Conservation (phyloP, 2,797 vertebrate species). For the Oophaga sylvatica region DNA sequence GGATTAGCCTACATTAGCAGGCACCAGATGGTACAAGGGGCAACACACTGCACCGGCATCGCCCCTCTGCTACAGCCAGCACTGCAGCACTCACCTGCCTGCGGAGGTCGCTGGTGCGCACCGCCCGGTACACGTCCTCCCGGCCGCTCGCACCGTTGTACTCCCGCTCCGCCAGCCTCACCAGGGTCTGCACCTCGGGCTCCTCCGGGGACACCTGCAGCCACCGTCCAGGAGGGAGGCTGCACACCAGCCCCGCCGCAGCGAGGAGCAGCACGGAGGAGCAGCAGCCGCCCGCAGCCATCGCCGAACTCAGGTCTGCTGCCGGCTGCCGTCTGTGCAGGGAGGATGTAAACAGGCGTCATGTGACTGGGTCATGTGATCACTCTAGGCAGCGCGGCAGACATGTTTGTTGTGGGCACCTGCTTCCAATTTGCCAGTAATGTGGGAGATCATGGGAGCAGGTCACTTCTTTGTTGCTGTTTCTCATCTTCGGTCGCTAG, state of each 20-base stretch:
- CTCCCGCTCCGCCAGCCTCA: constrained; percentile 21
- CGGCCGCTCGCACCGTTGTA: constrained; percentile 19
- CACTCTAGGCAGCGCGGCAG: background rate
- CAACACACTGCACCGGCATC: too few relatives aligned
- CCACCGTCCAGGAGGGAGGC: background rate
- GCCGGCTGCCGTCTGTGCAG: background rate
- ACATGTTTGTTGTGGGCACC: background rate
- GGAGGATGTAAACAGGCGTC: constrained; percentile 5
- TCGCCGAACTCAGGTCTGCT: background rate
- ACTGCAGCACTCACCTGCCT: constrained; percentile 22
- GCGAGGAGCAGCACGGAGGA: background rate
- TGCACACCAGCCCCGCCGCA: background rate
- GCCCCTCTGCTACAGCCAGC: too few relatives aligned
- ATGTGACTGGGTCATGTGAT: constrained; percentile 4
- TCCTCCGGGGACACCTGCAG: background rate
- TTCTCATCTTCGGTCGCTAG: too few relatives aligned
- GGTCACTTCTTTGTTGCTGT: too few relatives aligned
- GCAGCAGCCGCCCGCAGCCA: background rate
- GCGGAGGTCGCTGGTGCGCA: constrained; percentile 5
- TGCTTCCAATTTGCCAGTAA: too few relatives aligned
- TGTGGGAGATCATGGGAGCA: too few relatives aligned
- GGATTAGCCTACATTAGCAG: too few relatives aligned
- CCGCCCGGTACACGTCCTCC: constrained; percentile 6
- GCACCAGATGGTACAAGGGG: too few relatives aligned
- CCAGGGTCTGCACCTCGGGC: background rate